Conservation (phyloP, 2,888 invertebrate species). For the Athetis lepigone region DNA sequence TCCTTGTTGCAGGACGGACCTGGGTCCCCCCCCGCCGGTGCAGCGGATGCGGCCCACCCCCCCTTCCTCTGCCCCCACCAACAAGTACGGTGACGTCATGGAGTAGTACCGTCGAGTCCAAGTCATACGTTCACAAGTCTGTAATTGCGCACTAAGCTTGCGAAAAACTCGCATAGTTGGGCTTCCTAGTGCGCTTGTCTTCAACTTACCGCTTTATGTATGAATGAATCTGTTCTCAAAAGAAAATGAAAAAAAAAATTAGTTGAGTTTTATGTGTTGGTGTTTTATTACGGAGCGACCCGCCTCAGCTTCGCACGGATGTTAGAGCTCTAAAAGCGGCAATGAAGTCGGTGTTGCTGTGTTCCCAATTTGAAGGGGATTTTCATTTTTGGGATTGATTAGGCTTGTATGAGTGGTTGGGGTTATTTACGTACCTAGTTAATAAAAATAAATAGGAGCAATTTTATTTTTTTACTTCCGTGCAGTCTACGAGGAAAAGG, state of each 20-base stretch:
- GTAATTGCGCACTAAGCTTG: constrained; percentile 22
- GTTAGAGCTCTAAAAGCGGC: too few species aligned
- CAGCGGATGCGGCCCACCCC: constrained; percentile 59
- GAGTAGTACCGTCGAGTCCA: constrained; percentile 67
- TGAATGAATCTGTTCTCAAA: constrained; percentile 14
- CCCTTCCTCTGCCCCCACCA: constrained; percentile 68
- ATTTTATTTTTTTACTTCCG: too few species aligned
- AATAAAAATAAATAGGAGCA: too few species aligned
- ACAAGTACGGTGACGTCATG: constrained; percentile 82
- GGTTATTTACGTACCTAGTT: too few species aligned
- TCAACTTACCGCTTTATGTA: constrained; percentile 9
- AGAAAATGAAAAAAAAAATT: constrained; percentile 28
- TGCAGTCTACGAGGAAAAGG: too few species aligned
- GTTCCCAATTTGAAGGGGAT: too few species aligned
- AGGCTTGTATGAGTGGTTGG: too few species aligned
- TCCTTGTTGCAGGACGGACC: constrained; percentile 74
- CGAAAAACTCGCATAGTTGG: constrained; percentile 7
- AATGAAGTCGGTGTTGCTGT: too few species aligned
- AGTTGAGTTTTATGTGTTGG: constrained; percentile 48
- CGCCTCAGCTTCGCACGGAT: too few species aligned
- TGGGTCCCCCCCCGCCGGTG: constrained; percentile 63
- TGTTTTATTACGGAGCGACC: constrained; percentile 29
- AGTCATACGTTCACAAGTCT: constrained; percentile 25
- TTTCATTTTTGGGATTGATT: too few species aligned
- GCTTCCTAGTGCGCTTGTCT: constrained; percentile 19